A percentile compares a stretch with the other conserved stretches of the same genome.
Evolutionary conservation across 2,797 vertebrate species (phyloP).

Genomic region (Uromys caudimaculatus): DNA sequence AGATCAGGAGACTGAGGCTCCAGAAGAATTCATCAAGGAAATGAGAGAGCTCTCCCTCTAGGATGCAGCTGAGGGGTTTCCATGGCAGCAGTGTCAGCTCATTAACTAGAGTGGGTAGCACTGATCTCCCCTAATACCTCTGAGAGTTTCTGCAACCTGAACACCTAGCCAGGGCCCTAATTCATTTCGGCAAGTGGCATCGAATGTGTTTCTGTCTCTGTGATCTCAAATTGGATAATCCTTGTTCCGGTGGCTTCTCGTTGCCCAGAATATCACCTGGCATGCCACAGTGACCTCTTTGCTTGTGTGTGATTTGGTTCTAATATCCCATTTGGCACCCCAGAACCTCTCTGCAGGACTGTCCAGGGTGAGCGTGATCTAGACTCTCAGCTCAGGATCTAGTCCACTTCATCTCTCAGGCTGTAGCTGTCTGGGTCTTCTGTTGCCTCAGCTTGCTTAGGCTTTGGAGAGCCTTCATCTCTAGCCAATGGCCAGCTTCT

Average conservation of each 20-base stretch:
- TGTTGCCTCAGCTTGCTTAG: background rate
- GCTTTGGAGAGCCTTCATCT: background rate
- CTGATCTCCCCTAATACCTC: slow-evolving; percentile 69
- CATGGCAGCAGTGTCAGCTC: slow-evolving; percentile 29
- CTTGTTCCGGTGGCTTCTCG: slow-evolving; percentile 48
- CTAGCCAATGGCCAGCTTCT: background rate
- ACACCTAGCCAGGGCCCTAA: slow-evolving; percentile 46
- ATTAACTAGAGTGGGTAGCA: slow-evolving; percentile 74
- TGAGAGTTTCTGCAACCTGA: slow-evolving; percentile 68
- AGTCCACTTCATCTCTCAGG: background rate
- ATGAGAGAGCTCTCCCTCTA: background rate
- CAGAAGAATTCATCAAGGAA: background rate
- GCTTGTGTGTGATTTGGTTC: background rate
- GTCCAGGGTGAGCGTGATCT: background rate
- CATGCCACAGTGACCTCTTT: background rate
- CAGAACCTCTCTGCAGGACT: background rate
- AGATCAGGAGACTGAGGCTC: slow-evolving; percentile 34
- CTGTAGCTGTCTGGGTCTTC: background rate
- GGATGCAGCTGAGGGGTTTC: slow-evolving; percentile 18
- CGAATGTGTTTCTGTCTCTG: background rate
- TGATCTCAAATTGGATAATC: slow-evolving; percentile 63
- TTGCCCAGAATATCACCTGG: slow-evolving; percentile 63
- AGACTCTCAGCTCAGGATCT: background rate
- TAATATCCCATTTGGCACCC: background rate
- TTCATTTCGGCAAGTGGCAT: slow-evolving; percentile 67